Conservation (phyloP, 2,113 vertebrate species). For the Bungarus multicinctus region DNA sequence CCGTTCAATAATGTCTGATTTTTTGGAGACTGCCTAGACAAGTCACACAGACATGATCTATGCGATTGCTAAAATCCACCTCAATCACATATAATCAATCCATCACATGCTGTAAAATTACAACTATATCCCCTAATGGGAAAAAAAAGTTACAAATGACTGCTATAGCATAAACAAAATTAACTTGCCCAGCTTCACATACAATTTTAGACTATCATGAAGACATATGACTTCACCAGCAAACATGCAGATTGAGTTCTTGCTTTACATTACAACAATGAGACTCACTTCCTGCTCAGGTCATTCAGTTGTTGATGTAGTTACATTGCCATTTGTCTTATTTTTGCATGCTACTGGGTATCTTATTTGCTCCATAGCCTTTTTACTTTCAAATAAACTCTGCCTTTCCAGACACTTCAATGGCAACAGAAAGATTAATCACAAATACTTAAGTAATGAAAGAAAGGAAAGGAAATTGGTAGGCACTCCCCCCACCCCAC, state of each 20-base stretch:
- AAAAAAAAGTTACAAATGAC: background rate
- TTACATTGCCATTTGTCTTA: background rate
- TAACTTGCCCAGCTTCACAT: background rate
- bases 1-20: background rate
- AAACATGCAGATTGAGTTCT: background rate
- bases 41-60: background rate
- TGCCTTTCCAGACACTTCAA: background rate
- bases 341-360: background rate
- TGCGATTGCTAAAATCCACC: background rate
- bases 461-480: background rate
- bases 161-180: background rate
- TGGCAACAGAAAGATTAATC: background rate
- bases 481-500: background rate
- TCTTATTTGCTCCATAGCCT: background rate
- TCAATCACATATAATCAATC: background rate
- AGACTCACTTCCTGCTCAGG: background rate
- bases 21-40: background rate
- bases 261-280: background rate
- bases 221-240: background rate
- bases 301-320: background rate
- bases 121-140: background rate
- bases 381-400: background rate
- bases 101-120: background rate
- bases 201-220: background rate
- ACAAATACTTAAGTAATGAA: background rate